Conservation (phyloP, 2,888 invertebrate species). For the Agrochola litura region DNA sequence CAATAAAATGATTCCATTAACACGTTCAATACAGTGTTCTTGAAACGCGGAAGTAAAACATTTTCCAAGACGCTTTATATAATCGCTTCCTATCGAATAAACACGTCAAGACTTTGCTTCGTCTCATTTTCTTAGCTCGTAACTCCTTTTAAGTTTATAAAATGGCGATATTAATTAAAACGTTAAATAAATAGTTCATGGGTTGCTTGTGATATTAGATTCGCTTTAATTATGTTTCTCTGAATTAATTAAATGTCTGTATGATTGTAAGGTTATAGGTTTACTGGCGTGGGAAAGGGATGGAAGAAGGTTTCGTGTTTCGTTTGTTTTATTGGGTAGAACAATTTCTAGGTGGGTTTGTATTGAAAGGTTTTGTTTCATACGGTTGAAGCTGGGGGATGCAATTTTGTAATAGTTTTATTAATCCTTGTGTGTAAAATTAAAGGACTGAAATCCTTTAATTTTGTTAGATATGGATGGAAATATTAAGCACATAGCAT, state of each 20-base stretch:
- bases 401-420: not conserved
- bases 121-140: conserved; percentile 26
- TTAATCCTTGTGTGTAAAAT: not conserved
- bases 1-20: not conserved
- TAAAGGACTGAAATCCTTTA: not conserved
- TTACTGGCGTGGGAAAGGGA: not conserved
- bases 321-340: not conserved
- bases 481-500: not conserved
- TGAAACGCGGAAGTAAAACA: not conserved
- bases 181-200: conserved; percentile 40
- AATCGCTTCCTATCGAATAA: conserved; percentile 52
- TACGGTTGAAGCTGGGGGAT: not conserved
- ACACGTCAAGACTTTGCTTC: conserved; percentile 37
- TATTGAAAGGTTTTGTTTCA: not conserved
- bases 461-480: not conserved
- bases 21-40: conserved; percentile 5
- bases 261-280: not conserved
- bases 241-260: conserved; percentile 13
- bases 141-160: conserved; percentile 20
- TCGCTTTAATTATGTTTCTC: conserved; percentile 1
- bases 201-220: conserved; percentile 12
- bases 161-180: conserved; percentile 56
- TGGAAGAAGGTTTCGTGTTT: not conserved
- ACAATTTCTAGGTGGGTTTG: not conserved
- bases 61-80: conserved; percentile 32